phyloP scores from a whole-genome alignment of 2,888 invertebrate species.

The Subacronicta megacephala region DNA sequence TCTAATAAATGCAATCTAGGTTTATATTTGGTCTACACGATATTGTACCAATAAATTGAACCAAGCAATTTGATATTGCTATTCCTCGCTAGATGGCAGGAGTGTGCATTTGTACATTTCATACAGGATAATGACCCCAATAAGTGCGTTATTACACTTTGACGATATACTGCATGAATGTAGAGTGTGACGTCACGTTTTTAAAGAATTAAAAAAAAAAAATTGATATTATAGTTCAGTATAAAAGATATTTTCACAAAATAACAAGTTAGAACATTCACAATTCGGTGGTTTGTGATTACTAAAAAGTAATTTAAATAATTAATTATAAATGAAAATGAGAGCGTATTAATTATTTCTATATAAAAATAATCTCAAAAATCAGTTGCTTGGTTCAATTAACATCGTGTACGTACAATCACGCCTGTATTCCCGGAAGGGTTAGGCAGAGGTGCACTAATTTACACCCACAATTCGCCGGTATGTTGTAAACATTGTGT shows the following conservation, averaged over 20 bases:
- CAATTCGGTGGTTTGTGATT: constrained; percentile 48
- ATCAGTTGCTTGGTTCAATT: constrained; percentile 25
- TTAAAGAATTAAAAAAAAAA: no score
- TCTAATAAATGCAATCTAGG: constrained; percentile 75
- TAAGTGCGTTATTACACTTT: background rate
- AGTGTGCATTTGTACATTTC: constrained; percentile 1
- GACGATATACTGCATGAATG: background rate
- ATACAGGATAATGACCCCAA: constrained; percentile 16
- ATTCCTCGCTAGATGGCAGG: constrained; percentile 25
- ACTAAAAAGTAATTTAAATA: constrained; percentile 43
- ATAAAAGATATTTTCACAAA: constrained; percentile 23
- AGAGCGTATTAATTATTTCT: constrained; percentile 11
- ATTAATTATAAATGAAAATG: constrained; percentile 15
- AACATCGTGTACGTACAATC: no score
- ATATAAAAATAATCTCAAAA: no score
- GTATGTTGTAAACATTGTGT: constrained; percentile 31
- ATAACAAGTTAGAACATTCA: constrained; percentile 47
- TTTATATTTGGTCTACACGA: constrained; percentile 55
- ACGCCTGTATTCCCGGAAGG: no score
- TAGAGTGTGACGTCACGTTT: background rate
- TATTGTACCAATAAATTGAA: constrained; percentile 15
- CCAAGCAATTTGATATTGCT: constrained; percentile 15
- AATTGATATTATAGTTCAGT: constrained; percentile 11
- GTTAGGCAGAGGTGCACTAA: no score
- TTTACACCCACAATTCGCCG: no score